Conservation (phyloP, 2,797 vertebrate genomes). For the Lophius americanus region DNA sequence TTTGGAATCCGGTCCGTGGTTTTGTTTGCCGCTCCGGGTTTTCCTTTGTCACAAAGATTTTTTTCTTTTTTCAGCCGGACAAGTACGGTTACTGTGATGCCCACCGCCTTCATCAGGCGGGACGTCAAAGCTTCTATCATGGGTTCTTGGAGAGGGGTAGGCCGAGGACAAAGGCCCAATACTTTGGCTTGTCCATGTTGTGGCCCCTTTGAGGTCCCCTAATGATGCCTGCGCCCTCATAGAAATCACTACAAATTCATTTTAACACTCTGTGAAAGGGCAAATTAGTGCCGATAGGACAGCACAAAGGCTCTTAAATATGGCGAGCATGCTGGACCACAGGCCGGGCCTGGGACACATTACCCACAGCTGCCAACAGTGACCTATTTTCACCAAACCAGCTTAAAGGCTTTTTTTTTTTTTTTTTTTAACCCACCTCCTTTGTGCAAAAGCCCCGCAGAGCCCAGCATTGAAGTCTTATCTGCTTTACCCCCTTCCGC, state of each 20-base stretch:
- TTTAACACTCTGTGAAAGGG: conserved; percentile 93
- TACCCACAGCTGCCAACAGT: conserved; percentile 89
- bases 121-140: conserved; percentile 79
- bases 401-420: conserved; percentile 76
- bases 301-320: conserved; percentile 89
- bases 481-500: conserved; percentile 82
- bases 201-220: conserved; percentile 84
- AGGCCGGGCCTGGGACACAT: conserved; percentile 83
- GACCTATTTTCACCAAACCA: conserved; percentile 83
- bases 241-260: conserved; percentile 92
- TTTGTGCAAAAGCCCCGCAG: conserved; percentile 79
- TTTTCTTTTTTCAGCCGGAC: conserved; percentile 54
- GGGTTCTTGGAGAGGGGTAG: conserved; percentile 72
- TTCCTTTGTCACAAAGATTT: conserved; percentile 68
- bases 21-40: conserved; percentile 56
- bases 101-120: conserved; percentile 66
- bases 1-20: conserved; percentile 47
- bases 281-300: conserved; percentile 85
- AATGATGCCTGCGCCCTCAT: conserved; percentile 87
- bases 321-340: conserved; percentile 80
- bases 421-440: conserved; percentile 81
- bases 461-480: conserved; percentile 86
- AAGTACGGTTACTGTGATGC: conserved; percentile 61
- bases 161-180: conserved; percentile 78
- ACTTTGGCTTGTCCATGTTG: conserved; percentile 82